Base-by-base conservation (phyloP, 2,797 vertebrate species). In the Pseudochirops cupreus region DNA sequence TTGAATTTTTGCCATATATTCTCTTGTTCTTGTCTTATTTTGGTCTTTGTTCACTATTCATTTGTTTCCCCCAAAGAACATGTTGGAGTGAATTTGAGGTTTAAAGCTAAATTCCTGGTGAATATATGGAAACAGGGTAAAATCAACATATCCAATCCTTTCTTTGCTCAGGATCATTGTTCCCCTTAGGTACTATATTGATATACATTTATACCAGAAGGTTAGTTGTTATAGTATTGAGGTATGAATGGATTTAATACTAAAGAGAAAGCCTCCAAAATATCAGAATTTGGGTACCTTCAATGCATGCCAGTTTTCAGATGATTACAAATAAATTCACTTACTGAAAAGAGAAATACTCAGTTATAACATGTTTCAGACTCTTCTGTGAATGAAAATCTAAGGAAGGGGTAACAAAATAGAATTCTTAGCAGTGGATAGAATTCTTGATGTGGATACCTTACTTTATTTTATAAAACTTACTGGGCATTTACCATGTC, bases 21-120 rank as follows among this genome's bases (percentile, higher is more conserved):
- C 12, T 21, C 92, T 93, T 93, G 94, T 92, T 90, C 33, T 93
- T 54, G 14, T 90, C 39, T 92, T 93, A 91, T 57, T 94, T 92
- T 96, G 95, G 24, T 50, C 5, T 93, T 93, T 92, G 54, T 95
- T 92, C 59, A 92, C 26, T 93, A 53, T 93, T 92, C 91, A 54
- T 91, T 39, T 92, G 56, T 95, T 97, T 94, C 96, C 33, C 92
- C 46, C 94, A 92, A 87, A 91, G 74, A 95, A 90, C 10, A 18
- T 95, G 0, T 91, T 96, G 67, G 92, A 94, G 39, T 93, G 56
- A 92, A 53, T 93, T 96, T 50, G 96, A 21, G 55, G 89, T 97
- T 94, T 96, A 96, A 96, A 96, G 93, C 57, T 93, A 93, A 96
- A 94, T 16, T 28, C 29, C 16, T 82, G 18, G n/a, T 82, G n/a